Evolutionary conservation across 2,113 vertebrate genomes (phyloP).

Genomic region (Pungitius pungitius): DNA sequence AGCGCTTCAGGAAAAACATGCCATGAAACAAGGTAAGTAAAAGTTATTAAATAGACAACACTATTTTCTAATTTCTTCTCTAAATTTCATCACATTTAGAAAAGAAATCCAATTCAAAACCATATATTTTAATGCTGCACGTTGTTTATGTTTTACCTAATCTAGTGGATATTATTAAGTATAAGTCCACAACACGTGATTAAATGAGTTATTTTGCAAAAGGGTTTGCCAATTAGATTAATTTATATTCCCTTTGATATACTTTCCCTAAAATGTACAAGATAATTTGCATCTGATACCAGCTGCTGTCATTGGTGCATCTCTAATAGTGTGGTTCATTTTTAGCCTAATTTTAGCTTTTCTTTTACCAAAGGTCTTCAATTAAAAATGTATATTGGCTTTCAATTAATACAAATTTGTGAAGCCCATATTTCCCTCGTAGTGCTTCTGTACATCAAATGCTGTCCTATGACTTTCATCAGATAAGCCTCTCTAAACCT

Average conservation of each 20-base stretch:
- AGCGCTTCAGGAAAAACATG: constrained; percentile 90
- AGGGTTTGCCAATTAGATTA: background rate
- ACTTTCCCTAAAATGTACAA: background rate
- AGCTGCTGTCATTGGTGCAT: background rate
- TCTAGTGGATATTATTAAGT: background rate
- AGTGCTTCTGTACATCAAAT: too few relatives aligned
- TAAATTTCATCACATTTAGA: background rate
- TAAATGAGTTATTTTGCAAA: background rate
- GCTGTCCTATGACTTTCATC: too few relatives aligned
- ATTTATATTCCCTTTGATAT: background rate
- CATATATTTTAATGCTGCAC: background rate
- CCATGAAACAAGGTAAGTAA: constrained; percentile 90
- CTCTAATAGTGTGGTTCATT: background rate
- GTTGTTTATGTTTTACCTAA: background rate
- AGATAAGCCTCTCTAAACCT: too few relatives aligned
- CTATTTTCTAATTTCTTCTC: background rate
- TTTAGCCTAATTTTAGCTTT: background rate
- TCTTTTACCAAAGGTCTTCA: background rate
- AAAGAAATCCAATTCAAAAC: background rate
- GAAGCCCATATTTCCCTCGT: too few relatives aligned
- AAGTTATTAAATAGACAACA: background rate
- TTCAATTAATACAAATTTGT: too few relatives aligned
- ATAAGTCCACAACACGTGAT: background rate
- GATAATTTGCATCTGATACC: background rate
- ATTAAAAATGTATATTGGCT: too few relatives aligned